Percentiles rank a stretch among this genome's conserved stretches.
These are phyloP conservation scores for Tetragnatha montana DNA, from an alignment of 2,888 invertebrate genomes.

Conservation along the genomic window DNA sequence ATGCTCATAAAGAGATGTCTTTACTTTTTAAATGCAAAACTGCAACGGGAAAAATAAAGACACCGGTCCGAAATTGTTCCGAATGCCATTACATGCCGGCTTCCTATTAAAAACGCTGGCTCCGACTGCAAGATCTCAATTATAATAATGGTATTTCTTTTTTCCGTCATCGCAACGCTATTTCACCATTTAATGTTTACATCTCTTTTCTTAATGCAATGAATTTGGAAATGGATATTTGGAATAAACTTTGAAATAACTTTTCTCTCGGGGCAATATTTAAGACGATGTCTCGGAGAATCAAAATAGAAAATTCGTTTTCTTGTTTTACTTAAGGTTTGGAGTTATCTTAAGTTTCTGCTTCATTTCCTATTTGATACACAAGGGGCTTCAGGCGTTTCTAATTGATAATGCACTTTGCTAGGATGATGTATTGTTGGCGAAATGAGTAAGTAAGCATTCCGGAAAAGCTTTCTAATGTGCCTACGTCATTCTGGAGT, in stretches of 20 bases:
- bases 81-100: conserved; percentile 14
- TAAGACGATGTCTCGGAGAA: neutral
- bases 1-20: conserved; percentile 16
- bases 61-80: neutral
- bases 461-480: neutral
- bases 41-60: neutral
- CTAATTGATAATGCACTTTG: conserved; percentile 9
- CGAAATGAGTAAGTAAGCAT: neutral
- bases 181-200: conserved; percentile 33
- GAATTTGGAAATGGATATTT: conserved; percentile 48
- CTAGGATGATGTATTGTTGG: neutral
- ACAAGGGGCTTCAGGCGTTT: neutral
- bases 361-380: neutral
- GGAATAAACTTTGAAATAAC: conserved; percentile 1
- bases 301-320: neutral
- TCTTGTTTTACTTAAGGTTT: neutral
- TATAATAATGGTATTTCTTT: conserved; percentile 38
- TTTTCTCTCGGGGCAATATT: neutral
- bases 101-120: conserved; percentile 52
- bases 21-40: conserved; percentile 34
- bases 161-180: conserved; percentile 11
- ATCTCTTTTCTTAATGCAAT: conserved; percentile 36
- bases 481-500: neutral
- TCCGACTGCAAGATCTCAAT: conserved; percentile 27
- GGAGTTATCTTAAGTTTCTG: neutral